Evolutionary conservation across 2,113 vertebrate genomes (phyloP), one percentile per base, ranked within the genome.

Genomic region (Puma concolor): DNA sequence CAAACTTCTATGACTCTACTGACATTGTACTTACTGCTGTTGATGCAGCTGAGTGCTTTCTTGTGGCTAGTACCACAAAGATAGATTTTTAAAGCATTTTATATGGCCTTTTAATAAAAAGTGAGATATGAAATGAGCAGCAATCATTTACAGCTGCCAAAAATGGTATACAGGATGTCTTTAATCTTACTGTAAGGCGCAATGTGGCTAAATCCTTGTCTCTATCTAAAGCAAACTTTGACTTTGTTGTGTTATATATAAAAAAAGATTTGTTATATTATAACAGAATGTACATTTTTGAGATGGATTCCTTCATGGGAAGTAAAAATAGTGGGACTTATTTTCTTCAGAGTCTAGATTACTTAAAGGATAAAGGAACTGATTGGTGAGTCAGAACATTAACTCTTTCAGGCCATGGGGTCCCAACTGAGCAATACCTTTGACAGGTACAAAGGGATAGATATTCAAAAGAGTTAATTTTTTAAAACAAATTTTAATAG

Each of bases 101-200:
- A 9, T 67, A 31, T 91, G 92, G 85, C 3, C n/a, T 95, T 93
- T 96, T 76, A 90, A 80, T 94, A 77, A 80, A 95, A 92, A 77
- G 7, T 31, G 48, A 92, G 50, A 66, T 69, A 15, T 71, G 63
- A 94, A 93, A 41, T 72, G 86, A 44, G 1, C 14, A 94, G 17
- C 88, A 69, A 31, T 76, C 74, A 94, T 60, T 88, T 66, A 29
- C 14, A 79, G 71, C 27, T 95, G 48, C 19, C 76, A 74, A 92
- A 97, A 92, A 71, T 89, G 57, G 27, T 74, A 82, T 57, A 3
- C 8, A 54, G 2, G 36, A 7, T 38, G 23, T 8, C 38, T 72
- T 92, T 85, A 91, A 71, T 64, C 90, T 94, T 31, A 66, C 50
- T 21, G 67, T 86, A 2, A 80, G 13, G 25, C 38, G 44, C 52